Evolutionary conservation across 92 coral and sea anemone genomes (phyloP), one percentile per base, ranked within the genome.

Genomic region (Ricordea florida): DNA sequence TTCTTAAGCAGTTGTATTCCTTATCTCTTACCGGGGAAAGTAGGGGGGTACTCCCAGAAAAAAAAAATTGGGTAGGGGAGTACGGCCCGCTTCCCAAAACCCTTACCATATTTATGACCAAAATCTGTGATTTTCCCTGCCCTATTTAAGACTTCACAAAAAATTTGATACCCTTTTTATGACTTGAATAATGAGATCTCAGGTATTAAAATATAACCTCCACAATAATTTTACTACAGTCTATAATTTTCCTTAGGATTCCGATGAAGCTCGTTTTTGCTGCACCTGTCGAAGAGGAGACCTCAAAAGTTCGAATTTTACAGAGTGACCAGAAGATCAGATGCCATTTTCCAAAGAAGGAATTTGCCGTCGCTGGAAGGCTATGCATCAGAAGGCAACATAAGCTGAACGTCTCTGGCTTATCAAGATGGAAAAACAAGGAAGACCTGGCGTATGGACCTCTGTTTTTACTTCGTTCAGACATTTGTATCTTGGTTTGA

Each of bases 321-420:
- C 32, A 47, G 10, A 46, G 60, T 20, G 60, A 59, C 9, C 32
- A 64, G 23, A 73, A 25, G 17, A 56, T 80, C 6, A 37, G 67
- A 51, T 80, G 85, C n/a, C 70, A 80, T 20, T 59, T 80, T 60
- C 85, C 79, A 10, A 80, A 80, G 35, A 80, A 56, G 22, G 41
- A 52, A 26, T 20, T 80, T 0, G 79, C 79, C 1, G 36, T 69
- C 30, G 62, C 13, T 37, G 85, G 85, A 20, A 36, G 42, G 48
- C 42, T 65, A 5, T 80, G 85, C 72, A 80, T 80, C 76, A 72
- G 69, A 38, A 50, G 60, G 9, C 72, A 38, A 5, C 45, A 53
- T 6, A 1, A 10, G 13, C 5, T 60, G 42, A 72, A 80, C 49
- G 7, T 80, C 21, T 64, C 59, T 0, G 31, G 29, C 23, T 33